phyloP scores from a whole-genome alignment of 1,140 invertebrate species.

The Zaprionus lachaisei region DNA sequence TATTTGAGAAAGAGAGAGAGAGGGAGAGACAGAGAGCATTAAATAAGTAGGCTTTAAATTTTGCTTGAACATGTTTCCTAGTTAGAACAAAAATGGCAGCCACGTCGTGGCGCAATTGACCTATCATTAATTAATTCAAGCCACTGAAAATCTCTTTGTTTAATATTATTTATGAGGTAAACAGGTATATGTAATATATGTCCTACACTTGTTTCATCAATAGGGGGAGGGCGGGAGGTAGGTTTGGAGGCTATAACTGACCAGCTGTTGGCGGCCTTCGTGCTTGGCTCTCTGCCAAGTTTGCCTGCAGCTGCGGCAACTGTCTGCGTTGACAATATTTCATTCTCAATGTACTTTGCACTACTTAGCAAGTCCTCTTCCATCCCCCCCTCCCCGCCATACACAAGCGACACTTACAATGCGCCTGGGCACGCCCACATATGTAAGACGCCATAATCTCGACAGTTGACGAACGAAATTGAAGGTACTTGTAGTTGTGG shows the following conservation, averaged over 20 bases:
- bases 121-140: background rate
- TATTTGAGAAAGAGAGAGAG: background rate
- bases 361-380: constrained; percentile 1
- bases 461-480: constrained; percentile 24
- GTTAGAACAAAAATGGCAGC: too few relatives aligned
- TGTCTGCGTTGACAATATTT: constrained; percentile 65
- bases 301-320: constrained; percentile 58
- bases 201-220: background rate
- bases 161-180: too few relatives aligned
- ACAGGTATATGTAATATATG: background rate
- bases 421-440: constrained; percentile 13
- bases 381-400: background rate
- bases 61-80: background rate
- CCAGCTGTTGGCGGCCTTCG: constrained; percentile 31
- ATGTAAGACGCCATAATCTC: background rate
- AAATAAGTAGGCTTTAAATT: constrained; percentile 45
- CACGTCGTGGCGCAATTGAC: background rate
- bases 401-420: constrained; percentile 29
- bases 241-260: background rate
- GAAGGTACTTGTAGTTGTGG: background rate
- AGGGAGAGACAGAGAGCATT: background rate
- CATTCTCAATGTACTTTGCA: constrained; percentile 33
- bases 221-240: background rate
- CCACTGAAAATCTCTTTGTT: too few relatives aligned
- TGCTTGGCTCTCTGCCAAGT: constrained; percentile 58